Evolutionary conservation across 2,113 vertebrate genomes (phyloP), one percentile per base, ranked within the genome.

Genomic region (Cardinalis cardinalis): DNA sequence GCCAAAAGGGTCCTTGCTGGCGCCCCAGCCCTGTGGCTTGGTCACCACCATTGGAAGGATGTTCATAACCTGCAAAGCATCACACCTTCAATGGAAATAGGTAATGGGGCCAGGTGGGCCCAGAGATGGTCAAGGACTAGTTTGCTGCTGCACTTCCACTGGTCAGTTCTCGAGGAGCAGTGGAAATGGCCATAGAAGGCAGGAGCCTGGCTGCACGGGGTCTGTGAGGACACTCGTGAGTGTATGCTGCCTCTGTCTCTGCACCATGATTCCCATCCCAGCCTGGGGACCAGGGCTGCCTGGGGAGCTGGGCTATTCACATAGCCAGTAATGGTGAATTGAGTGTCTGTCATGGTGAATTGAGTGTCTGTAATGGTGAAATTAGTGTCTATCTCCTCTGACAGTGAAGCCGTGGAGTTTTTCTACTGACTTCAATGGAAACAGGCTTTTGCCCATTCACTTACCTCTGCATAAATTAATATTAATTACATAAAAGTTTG

Each of bases 31-130:
- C 31, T 34, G 5, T 14, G 29, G 8, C 52, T 56, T 59, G 48
- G 11, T 48, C 31, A 6, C 21, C 0, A 0, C 3, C 2, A 1
- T 0, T 1, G 12, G 31, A 91, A 7, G 5, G 40, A 53, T 2
- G 2, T 41, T 28, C 3, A 19, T n/a, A 74, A n/a, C 5, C 36
- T 75, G 19, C 31, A 76, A 49, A 87, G 4, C 36, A 56, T 58
- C 34, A 55, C 3, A 0, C 6, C 32, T 49, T 38, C 12, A 15
- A 28, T 19, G 21, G 44, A 44, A 78, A 40, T 1, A 28, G 11
- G 14, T 17, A 32, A 31, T 6, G 1, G 26, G 4, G 2, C 4
- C 44, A 43, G 36, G 5, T 48, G 41, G 29, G 41, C 38, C 5
- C 55, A 83, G n/a, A 60, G 55, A 38, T 32, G 32, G 4, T 49